phyloP scores from a whole-genome alignment of 2,888 invertebrate species.

The Endomychus coccineus region DNA sequence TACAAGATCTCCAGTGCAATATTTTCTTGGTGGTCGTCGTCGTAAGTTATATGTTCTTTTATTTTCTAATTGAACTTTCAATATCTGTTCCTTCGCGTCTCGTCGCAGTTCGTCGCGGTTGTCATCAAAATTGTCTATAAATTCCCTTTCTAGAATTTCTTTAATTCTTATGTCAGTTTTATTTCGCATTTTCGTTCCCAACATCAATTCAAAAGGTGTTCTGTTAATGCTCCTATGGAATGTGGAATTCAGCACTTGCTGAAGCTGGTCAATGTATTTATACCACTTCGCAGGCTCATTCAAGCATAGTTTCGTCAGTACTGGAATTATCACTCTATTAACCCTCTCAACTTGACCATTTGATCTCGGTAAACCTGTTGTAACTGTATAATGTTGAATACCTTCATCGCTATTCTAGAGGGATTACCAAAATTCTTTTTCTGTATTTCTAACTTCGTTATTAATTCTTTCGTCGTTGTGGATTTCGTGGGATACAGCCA shows the following conservation, averaged over 20 bases:
- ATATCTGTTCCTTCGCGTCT: conserved; percentile 16
- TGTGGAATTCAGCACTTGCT: conserved; percentile 19
- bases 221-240: conserved; percentile 21
- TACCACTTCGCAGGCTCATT: no score
- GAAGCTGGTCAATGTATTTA: conserved; percentile 18
- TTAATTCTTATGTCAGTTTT: conserved; percentile 20
- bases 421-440: no score
- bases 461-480: no score
- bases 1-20: conserved; percentile 26
- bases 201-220: conserved; percentile 25
- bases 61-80: conserved; percentile 24
- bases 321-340: no score
- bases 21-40: conserved; percentile 21
- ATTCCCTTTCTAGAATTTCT: conserved; percentile 19
- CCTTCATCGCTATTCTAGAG: no score
- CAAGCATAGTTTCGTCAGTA: no score
- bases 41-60: conserved; percentile 20
- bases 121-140: conserved; percentile 12
- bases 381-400: no score
- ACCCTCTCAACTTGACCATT: no score
- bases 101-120: conserved; percentile 15
- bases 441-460: no score
- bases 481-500: conserved; percentile 32
- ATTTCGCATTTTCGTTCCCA: conserved; percentile 24
- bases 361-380: no score